Conservation (phyloP, 2,113 vertebrate genomes). For the Callaeas wilsoni region DNA sequence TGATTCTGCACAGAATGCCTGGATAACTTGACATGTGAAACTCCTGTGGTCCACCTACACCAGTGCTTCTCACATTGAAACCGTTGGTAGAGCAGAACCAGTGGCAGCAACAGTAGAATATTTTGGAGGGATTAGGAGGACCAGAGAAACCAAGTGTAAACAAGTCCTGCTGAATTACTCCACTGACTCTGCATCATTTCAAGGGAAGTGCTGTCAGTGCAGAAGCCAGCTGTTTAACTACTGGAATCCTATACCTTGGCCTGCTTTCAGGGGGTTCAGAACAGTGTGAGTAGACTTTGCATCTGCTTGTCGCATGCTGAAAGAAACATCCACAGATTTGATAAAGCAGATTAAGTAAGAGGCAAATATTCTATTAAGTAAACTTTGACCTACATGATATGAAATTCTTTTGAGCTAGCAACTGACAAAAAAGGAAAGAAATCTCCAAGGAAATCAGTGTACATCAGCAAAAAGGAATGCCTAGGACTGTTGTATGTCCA, state of each 20-base stretch:
- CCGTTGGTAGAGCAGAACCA: neutral
- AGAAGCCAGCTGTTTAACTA: slow-evolving; percentile 63
- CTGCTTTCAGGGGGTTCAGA: slow-evolving; percentile 14
- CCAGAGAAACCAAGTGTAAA: neutral
- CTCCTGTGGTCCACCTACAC: neutral
- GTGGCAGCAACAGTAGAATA: neutral
- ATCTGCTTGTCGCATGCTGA: neutral
- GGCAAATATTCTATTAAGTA: slow-evolving; percentile 3
- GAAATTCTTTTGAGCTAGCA: neutral
- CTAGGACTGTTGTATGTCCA: neutral
- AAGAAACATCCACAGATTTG: neutral
- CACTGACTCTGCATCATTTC: slow-evolving; percentile 53
- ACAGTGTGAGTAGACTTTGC: neutral
- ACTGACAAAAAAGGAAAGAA: slow-evolving; percentile 11
- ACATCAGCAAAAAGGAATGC: slow-evolving; percentile 33
- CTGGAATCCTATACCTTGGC: slow-evolving; percentile 38
- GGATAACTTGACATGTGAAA: neutral
- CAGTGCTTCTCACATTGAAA: neutral
- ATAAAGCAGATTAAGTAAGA: neutral
- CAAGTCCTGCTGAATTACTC: slow-evolving; percentile 52
- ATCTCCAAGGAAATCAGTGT: neutral
- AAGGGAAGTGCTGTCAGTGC: slow-evolving; percentile 44
- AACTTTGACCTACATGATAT: slow-evolving; percentile 3
- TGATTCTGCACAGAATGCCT: neutral
- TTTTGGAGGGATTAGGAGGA: neutral